phyloP scores from a whole-genome alignment of 2,797 vertebrate species.

The Nannoperca obscura region DNA sequence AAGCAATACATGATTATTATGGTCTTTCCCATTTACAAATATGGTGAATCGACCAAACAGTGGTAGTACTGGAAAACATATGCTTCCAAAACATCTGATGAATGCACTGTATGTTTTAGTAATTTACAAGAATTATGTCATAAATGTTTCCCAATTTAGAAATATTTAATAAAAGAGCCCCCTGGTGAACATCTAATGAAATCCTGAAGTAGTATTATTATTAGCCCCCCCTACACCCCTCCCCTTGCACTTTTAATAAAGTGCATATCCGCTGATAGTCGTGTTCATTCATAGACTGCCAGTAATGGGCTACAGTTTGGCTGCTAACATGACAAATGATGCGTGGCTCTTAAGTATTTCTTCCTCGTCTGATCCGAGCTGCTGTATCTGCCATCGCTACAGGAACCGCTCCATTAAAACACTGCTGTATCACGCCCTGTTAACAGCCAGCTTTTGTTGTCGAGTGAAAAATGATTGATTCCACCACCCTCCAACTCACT shows the following conservation, averaged over 20 bases:
- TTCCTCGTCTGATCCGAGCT: conserved; percentile 60
- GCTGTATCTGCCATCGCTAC: conserved; percentile 75
- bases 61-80: conserved; percentile 22
- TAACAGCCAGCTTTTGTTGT: conserved; percentile 79
- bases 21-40: conserved; percentile 24
- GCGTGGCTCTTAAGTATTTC: conserved; percentile 65
- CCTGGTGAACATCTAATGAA: background rate
- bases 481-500: conserved; percentile 47
- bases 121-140: conserved; percentile 20
- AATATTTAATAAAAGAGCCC: conserved; percentile 1
- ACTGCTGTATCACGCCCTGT: conserved; percentile 63
- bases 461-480: conserved; percentile 81
- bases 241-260: conserved; percentile 39
- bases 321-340: conserved; percentile 72
- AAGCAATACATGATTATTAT: conserved; percentile 36
- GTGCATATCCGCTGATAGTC: conserved; percentile 39
- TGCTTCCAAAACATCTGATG: conserved; percentile 2
- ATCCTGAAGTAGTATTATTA: conserved; percentile 21
- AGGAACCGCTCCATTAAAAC: conserved; percentile 80
- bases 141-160: conserved; percentile 9
- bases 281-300: conserved; percentile 49
- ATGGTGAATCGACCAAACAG: conserved; percentile 22
- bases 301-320: conserved; percentile 55
- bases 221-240: background rate
- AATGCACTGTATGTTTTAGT: conserved; percentile 13